Evolutionary conservation across 2,113 vertebrate species (phyloP), one percentile per base, ranked within the genome.

Genomic region (Zosterops japonicus): DNA sequence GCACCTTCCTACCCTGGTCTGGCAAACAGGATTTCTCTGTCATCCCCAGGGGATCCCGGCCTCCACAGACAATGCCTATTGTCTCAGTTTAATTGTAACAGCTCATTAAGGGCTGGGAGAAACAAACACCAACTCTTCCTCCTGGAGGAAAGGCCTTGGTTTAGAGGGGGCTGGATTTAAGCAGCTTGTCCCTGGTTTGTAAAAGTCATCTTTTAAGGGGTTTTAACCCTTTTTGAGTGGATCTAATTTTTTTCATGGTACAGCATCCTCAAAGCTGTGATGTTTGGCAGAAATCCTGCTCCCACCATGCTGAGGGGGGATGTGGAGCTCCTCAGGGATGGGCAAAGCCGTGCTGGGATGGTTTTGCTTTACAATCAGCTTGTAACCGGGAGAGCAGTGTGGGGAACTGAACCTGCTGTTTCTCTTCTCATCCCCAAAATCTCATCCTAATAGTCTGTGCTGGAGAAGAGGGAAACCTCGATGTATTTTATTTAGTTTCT

Each of bases 311-410:
- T 1, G 2, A 27, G 29, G 63, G 1, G 7, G 18, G 6, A 24
- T 16, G 10, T 36, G n/a, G 53, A n/a, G 29, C 24, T 84, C 49
- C 44, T 29, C 2, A 3, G 52, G 69, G 36, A 35, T 1, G 2
- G 53, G 12, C 31, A 72, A 63, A 63, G 22, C 52, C 77, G 1
- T 17, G 44, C 36, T 4, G 16, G 24, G 7, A 47, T 44, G 29
- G 35, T 72, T 83, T 76, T 68, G 36, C 31, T 89, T 68, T 47
- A 83, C 36, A 80, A 33, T 39, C 49, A 64, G 41, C 46, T 69
- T 1, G 0, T 55, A 76, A 47, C 25, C 0, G 0, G 17, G 42
- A 23, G 20, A 71, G 56, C 12, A 2, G 2, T 5, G 24, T 25
- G 28, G 13, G 19, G 22, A 64, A 53, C 28, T 42, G n/a, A 29